These are phyloP conservation scores for Adelognathus sp. DNA, from an alignment of 2,888 invertebrate genomes.

Conservation along the genomic window DNA sequence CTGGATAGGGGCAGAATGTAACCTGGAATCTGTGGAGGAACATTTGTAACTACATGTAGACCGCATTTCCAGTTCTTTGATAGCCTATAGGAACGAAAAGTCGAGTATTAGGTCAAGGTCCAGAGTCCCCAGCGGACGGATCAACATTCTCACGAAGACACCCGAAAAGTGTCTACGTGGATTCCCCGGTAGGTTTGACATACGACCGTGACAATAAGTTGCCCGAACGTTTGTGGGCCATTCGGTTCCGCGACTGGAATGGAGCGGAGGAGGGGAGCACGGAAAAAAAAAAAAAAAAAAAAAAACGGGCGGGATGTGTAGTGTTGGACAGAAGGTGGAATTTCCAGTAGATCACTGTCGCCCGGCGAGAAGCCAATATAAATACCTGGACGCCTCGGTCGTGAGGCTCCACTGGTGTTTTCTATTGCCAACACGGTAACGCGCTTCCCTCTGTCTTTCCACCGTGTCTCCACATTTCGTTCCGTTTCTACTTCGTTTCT, in stretches of 20 bases:
- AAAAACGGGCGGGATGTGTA: constrained; percentile 52
- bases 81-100: too few species aligned
- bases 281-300: constrained; percentile 51
- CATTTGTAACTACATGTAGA: too few species aligned
- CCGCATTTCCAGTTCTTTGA: too few species aligned
- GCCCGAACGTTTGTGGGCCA: constrained; percentile 6
- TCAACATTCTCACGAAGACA: too few species aligned
- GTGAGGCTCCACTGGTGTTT: constrained; percentile 62
- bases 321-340: constrained; percentile 68
- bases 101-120: too few species aligned
- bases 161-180: not conserved
- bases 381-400: constrained; percentile 77
- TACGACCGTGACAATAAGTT: not conserved
- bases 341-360: constrained; percentile 80
- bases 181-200: not conserved
- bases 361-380: constrained; percentile 79
- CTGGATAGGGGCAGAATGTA: too few species aligned
- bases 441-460: constrained; percentile 39
- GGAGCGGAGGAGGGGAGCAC: constrained; percentile 30
- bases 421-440: constrained; percentile 59
- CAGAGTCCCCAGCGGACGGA: too few species aligned
- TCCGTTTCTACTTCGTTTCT: constrained; percentile 6
- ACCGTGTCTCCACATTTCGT: constrained; percentile 45
- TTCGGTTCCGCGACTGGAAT: not conserved
- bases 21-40: too few species aligned